Evolutionary conservation across 2,888 invertebrate species (phyloP), one percentile per base, ranked within the genome.

Genomic region (Ectobius pallidus): DNA sequence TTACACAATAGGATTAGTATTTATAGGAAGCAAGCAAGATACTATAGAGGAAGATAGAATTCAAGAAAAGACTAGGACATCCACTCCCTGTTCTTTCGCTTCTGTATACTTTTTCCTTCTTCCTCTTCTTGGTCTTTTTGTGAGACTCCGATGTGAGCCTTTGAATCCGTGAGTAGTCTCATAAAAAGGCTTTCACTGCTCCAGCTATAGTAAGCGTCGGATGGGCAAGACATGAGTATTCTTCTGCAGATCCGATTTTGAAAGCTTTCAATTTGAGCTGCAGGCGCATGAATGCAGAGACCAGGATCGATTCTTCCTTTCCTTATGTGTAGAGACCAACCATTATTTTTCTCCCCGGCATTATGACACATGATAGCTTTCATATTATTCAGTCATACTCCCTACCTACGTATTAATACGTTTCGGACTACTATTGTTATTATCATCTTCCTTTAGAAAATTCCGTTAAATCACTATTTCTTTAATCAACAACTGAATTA

Each of bases 181-280:
- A 69, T 61, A 67, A 70, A 71, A 73, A 73, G 52, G 61, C 70
- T 73, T 70, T 69, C 73, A 67, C 39, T 73, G 70, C 67, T 30
- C 32, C 27, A 3, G 25, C 58, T 58, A 30, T n/a, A n/a, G 58
- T 30, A 52, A 55, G n/a, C 25, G 58, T 69, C 58, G 69, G 70
- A 61, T 69, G 70, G 71, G 65, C 68, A 73, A 58, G 22, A 22
- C 32, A n/a, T 11, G 7, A 67, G 65, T 65, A 58, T 69, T 73
- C 73, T 68, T 52, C 55, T 67, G 44, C 65, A 69, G 73, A 75
- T 71, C 69, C 73, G 73, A 75, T 75, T 75, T 75, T 75, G 73
- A 75, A 74, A 73, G 75, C 75, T 73, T 73, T 71, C 75, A 71
- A 69, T 73, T 58, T 69, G 69, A 42, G 42, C 69, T 18, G 14